Conservation (phyloP, 2,888 invertebrate genomes). For the Drosophila limbata region DNA sequence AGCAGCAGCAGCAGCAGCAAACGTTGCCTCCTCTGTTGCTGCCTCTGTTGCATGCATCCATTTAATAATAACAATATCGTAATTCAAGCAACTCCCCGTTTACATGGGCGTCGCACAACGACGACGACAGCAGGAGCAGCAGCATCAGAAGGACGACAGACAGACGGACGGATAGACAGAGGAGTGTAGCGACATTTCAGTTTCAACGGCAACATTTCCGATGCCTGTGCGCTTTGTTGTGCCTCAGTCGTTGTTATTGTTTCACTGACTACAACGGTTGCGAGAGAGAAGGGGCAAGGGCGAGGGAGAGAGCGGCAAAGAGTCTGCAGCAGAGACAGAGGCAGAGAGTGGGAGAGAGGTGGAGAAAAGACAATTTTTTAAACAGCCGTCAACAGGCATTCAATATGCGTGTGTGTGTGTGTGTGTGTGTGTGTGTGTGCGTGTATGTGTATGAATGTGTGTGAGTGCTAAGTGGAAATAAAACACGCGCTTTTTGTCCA, state of each 20-base stretch:
- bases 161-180: slow-evolving; percentile 21
- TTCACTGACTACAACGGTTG: slow-evolving; percentile 55
- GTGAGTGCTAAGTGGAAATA: slow-evolving; percentile 78
- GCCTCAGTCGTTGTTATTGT: slow-evolving; percentile 73
- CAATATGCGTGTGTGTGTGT: slow-evolving; percentile 53
- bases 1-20: slow-evolving; percentile 52
- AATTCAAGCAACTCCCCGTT: slow-evolving; percentile 80
- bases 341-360: slow-evolving; percentile 14
- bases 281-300: neutral
- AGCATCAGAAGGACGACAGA: slow-evolving; percentile 26
- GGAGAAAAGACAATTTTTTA: slow-evolving; percentile 57
- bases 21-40: slow-evolving; percentile 25
- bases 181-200: slow-evolving; percentile 79
- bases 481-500: slow-evolving; percentile 80
- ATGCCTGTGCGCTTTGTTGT: slow-evolving; percentile 76
- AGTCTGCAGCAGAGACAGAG: neutral
- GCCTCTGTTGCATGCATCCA: slow-evolving; percentile 71
- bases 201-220: slow-evolving; percentile 85
- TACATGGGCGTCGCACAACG: slow-evolving; percentile 51
- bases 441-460: slow-evolving; percentile 30
- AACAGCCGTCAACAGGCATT: slow-evolving; percentile 78
- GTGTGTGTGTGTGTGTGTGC: neutral
- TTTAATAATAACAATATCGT: slow-evolving; percentile 83
- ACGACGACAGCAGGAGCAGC: slow-evolving; percentile 10
- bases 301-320: slow-evolving; percentile 1